Evolutionary conservation across 2,797 vertebrate species (phyloP), one percentile per base, ranked within the genome.

Genomic region (Falco cherrug): DNA sequence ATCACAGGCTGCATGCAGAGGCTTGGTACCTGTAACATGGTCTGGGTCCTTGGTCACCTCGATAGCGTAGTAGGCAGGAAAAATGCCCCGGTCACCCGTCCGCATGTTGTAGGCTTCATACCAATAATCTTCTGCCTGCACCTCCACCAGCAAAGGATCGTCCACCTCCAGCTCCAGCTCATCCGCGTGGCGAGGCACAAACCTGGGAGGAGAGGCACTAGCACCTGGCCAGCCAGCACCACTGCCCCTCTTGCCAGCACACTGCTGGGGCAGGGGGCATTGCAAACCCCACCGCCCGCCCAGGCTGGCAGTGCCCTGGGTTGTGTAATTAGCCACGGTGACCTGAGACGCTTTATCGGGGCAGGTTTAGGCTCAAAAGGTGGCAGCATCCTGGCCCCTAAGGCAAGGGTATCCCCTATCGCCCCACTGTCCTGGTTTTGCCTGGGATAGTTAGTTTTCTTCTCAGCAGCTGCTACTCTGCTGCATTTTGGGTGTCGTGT

Each of bases 61-160:
- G 1, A 98, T 98, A 67, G 99, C 99, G 2, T 99, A 99, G 96
- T 99, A 99, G 68, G 99, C 99, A 6, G 99, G 99, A 90, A 99
- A 99, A 96, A 99, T 98, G 20, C 99, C 99, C 3, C 97, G 98
- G 60, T 98, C 98, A 0, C 99, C 99, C 0, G 99, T 99, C 86
- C 99, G 98, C 99, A 99, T 99, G 97, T 99, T 99, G 98, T 99
- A 99, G 73, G 99, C 99, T 94, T 99, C 99, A 1, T 99, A 99
- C 99, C 99, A 99, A 96, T 98, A 99, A 97, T 99, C 99, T 90
- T 99, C 99, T 0, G 99, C 99, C 97, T 99, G 99, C 60, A 99
- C 98, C 97, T 99, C 99, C 97, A 99, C 99, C 96, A 99, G 98
- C 96, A 99, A 92, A 2, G 99, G 99, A 91, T 99, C 99, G 1